Evolutionary conservation across 92 coral and sea anemone species (phyloP).

Genomic region (Actinostola sp.): DNA sequence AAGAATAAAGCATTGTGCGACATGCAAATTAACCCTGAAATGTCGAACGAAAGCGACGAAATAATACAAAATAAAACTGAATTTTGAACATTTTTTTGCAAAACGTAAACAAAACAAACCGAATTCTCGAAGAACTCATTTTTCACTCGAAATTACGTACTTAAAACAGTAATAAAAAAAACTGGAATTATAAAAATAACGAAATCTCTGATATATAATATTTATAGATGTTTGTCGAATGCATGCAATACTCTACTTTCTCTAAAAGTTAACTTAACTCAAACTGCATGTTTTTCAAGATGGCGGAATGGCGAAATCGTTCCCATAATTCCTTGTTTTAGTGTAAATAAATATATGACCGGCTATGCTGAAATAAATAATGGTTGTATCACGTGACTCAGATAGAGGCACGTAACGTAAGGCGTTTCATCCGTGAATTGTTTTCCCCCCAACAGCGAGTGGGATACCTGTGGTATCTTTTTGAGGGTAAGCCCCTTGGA

Average conservation of each 20-base stretch:
- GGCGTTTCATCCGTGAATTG: too few species aligned
- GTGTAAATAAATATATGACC: constrained; percentile 32
- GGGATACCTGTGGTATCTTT: too few species aligned
- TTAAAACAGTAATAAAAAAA: background rate
- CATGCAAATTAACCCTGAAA: background rate
- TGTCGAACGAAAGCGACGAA: too few species aligned
- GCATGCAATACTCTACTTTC: background rate
- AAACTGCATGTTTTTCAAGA: background rate
- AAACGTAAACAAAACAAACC: background rate
- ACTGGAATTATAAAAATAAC: constrained; percentile 25
- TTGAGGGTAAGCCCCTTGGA: too few species aligned
- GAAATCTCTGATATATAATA: constrained; percentile 29
- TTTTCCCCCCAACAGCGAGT: too few species aligned
- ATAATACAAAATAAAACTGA: too few species aligned
- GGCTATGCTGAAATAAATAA: constrained; percentile 37
- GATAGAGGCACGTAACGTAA: too few species aligned
- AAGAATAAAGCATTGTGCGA: too few species aligned
- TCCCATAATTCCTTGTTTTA: constrained; percentile 4
- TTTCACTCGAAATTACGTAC: background rate
- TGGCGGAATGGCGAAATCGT: background rate
- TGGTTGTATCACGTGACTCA: too few species aligned
- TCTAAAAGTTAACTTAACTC: constrained; percentile 3
- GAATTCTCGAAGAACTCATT: constrained; percentile 1
- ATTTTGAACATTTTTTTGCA: too few species aligned
- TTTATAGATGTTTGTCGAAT: background rate